Percentiles rank a stretch among this genome's conserved stretches.
phyloP scores from a whole-genome alignment of 2,797 vertebrate genomes.

The Schizopygopsis pylzovi region DNA sequence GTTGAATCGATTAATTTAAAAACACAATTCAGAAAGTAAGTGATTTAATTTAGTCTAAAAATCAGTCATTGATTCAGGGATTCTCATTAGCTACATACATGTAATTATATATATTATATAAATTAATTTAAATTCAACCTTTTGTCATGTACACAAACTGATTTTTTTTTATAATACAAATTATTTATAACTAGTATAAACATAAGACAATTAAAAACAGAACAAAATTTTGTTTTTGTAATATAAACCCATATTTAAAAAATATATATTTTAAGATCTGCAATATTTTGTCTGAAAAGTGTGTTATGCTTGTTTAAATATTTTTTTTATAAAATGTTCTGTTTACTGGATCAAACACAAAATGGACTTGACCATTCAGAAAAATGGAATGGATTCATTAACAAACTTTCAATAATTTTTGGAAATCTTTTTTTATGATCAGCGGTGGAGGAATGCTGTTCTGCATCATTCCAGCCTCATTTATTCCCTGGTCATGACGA shows the following conservation, averaged over 20 bases:
- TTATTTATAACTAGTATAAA: background rate
- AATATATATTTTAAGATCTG: background rate
- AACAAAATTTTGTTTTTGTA: too few species aligned
- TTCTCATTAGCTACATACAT: too few species aligned
- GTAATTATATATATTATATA: too few species aligned
- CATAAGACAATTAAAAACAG: too few species aligned
- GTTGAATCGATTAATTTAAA: background rate
- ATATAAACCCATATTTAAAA: background rate
- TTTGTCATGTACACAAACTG: background rate
- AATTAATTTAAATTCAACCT: background rate
- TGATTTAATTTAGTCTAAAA: background rate
- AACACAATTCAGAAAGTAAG: background rate
- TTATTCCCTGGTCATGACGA: background rate
- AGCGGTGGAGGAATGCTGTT: background rate
- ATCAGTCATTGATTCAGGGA: too few species aligned
- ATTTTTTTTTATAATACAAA: background rate
- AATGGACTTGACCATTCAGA: background rate
- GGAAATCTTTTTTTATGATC: background rate
- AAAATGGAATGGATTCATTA: background rate
- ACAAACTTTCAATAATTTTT: background rate
- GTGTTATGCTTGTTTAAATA: too few species aligned
- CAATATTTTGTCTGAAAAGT: background rate
- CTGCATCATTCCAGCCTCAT: too few species aligned
- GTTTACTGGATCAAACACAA: background rate
- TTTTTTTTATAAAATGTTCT: too few species aligned